These are phyloP conservation scores for Calephelis perditalis DNA, from an alignment of 2,888 invertebrate species.

Conservation along the genomic window DNA sequence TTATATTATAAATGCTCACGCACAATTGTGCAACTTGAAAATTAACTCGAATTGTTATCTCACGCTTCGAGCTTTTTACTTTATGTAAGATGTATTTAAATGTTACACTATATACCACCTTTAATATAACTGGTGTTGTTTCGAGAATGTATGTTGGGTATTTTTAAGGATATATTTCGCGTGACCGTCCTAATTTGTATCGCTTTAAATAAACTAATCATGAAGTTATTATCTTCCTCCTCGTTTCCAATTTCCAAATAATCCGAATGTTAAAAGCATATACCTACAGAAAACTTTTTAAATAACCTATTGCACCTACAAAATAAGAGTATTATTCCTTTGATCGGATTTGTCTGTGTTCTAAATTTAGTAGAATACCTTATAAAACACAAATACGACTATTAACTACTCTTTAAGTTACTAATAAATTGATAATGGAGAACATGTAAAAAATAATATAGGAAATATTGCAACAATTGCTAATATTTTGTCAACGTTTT, in stretches of 20 bases:
- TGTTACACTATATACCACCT: constrained; percentile 16
- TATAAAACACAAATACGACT: constrained; percentile 9
- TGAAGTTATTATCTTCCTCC: too few relatives aligned
- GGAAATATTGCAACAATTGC: too few relatives aligned
- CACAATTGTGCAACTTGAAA: constrained; percentile 29
- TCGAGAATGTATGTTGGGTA: constrained; percentile 10
- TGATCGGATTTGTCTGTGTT: constrained; percentile 5
- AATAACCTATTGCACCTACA: too few relatives aligned
- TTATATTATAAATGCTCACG: constrained; percentile 29
- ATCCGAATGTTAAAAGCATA: too few relatives aligned
- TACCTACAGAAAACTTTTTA: too few relatives aligned
- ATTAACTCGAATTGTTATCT: constrained; percentile 20
- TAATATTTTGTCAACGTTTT: too few relatives aligned
- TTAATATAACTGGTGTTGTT: constrained; percentile 13
- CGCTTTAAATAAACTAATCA: too few relatives aligned
- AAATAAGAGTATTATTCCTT: too few relatives aligned
- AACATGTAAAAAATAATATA: too few relatives aligned
- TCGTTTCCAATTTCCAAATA: too few relatives aligned
- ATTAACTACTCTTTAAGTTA: background rate
- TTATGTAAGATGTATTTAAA: constrained; percentile 22
- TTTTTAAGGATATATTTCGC: background rate
- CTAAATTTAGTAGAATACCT: constrained; percentile 1
- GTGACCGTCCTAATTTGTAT: background rate
- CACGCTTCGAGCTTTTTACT: constrained; percentile 34
- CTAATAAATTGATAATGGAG: too few relatives aligned